Conservation (phyloP, 2,797 vertebrate genomes). For the Presbytis comata region DNA sequence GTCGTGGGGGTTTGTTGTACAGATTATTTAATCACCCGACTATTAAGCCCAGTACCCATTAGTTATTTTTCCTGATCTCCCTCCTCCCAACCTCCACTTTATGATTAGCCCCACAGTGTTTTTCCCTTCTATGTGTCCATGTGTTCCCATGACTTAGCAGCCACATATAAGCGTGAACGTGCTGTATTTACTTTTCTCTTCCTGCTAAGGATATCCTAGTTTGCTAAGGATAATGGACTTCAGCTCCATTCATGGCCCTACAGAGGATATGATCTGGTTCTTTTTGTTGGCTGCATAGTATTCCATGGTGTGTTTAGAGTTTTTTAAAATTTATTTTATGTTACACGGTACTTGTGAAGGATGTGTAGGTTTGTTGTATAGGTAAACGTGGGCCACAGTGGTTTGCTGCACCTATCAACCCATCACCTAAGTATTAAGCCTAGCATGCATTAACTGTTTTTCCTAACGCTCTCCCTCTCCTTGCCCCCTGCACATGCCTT, state of each 20-base stretch:
- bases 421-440: neutral
- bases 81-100: neutral
- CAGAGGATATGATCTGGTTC: neutral
- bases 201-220: neutral
- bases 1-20: neutral
- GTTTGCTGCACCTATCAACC: neutral
- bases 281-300: neutral
- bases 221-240: neutral
- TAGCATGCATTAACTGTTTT: neutral
- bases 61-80: neutral
- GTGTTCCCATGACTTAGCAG: neutral
- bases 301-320: neutral
- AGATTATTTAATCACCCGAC: neutral
- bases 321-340: neutral
- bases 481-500: neutral
- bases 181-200: neutral
- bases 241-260: neutral
- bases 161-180: neutral
- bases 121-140: neutral
- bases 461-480: neutral
- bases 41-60: neutral
- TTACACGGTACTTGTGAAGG: neutral
- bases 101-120: neutral
- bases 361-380: neutral
- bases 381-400: neutral